A percentile compares a stretch with the other conserved stretches of the same genome.
Evolutionary conservation across 2,888 invertebrate genomes (phyloP).

Genomic region (Melanargia galathea): DNA sequence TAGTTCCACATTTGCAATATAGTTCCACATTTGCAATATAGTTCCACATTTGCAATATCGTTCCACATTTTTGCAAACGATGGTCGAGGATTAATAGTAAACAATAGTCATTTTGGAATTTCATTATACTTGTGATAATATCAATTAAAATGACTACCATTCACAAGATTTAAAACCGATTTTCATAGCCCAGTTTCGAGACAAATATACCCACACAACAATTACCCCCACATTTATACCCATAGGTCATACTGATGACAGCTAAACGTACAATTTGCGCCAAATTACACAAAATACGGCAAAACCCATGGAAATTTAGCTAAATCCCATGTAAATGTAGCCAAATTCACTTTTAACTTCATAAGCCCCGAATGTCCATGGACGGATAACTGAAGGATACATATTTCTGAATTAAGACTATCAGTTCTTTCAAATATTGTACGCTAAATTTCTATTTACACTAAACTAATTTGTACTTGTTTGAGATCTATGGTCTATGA

Average conservation of each 20-base stretch:
- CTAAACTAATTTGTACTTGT: not conserved
- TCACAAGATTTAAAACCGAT: not conserved
- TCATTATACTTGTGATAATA: not conserved
- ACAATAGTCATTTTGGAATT: not conserved
- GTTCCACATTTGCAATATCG: constrained; percentile 2
- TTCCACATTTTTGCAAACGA: constrained; percentile 5
- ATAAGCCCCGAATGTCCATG: constrained; percentile 17
- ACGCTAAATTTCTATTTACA: not conserved
- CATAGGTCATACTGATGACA: not conserved
- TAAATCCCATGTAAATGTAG: constrained; percentile 11
- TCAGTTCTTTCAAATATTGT: not conserved
- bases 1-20: too few relatives aligned
- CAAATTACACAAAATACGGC: constrained; percentile 14
- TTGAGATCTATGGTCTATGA: not conserved
- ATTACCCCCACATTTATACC: constrained; percentile 20
- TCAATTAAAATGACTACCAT: not conserved
- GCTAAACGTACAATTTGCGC: constrained; percentile 12
- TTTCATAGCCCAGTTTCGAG: not conserved
- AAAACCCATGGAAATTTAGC: constrained; percentile 9
- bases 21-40: too few relatives aligned
- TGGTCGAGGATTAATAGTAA: not conserved
- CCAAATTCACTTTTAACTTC: too few relatives aligned
- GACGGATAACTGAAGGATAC: constrained; percentile 29
- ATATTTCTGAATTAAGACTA: not conserved
- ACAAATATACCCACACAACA: not conserved